Evolutionary conservation across 2,797 vertebrate species (phyloP), one percentile per base, ranked within the genome.

Genomic region (Smutsia gigantea): DNA sequence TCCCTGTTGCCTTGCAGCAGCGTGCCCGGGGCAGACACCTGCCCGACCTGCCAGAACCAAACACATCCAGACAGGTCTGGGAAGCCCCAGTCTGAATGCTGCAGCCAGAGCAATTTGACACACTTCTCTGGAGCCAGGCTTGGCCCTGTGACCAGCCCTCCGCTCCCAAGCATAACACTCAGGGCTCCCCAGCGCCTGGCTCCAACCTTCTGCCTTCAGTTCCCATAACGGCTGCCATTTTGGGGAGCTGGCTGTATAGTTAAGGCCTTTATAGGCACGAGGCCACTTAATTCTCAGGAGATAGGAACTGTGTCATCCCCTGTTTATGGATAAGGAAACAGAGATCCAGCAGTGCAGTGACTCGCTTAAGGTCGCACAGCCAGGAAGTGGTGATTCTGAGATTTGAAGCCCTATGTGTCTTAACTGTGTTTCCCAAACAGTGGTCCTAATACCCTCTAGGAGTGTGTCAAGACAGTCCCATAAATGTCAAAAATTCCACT

Each of bases 371-470:
- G 53, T 57, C 55, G 15, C 19, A 1, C 1, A 37, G 25, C 53
- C 69, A 14, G 85, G 81, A 69, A 39, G 39, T 1, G 9, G 64
- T 31, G 25, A 29, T 4, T 1, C 10, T 9, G 18, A 37, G 64
- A 14, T 10, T 27, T 42, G 46, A 46, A 49, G 69, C 46, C 81
- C 34, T 6, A 2, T 10, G 71, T 21, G 46, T 72, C 42, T 53
- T 39, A 39, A 10, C 51, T 25, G 31, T 31, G 64, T 53, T 68
- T 95, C 46, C 61, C 46, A 42, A 86, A 55, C 12, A 2, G 49
- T 8, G 42, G 11, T 31, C 39, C 21, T 37, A 1, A 0, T 0
- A 29, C 37, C 34, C 5, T 11, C 49, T 9, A 2, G 1, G n/a
- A 49, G 18, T 37, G n/a, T 17, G 14, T 17, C 7, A 49, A 39